Percentiles rank a stretch among this genome's conserved stretches.
Conservation (phyloP, 2,888 invertebrate genomes). For the Byasa hedistus region DNA sequence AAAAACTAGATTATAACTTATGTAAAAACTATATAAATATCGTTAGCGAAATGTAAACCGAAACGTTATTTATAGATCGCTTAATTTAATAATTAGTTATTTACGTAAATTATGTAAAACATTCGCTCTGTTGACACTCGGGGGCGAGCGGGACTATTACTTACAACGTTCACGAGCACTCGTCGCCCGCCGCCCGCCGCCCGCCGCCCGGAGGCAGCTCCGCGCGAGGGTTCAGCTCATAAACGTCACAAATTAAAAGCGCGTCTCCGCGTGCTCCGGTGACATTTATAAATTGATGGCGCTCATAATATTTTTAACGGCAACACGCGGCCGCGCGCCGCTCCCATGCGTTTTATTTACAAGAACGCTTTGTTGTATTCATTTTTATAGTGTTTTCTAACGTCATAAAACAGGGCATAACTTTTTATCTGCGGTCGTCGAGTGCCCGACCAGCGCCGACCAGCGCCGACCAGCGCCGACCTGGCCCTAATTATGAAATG, state of each 20-base stretch:
- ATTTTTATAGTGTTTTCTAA: slow-evolving; percentile 62
- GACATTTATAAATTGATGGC: slow-evolving; percentile 69
- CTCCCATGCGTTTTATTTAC: slow-evolving; percentile 60
- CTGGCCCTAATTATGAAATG: too few species aligned
- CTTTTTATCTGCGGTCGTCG: slow-evolving; percentile 33
- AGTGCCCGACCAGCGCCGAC: not conserved
- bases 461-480: too few species aligned
- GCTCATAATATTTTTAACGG: slow-evolving; percentile 69
- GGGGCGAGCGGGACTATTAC: too few species aligned
- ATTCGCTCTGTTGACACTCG: too few species aligned
- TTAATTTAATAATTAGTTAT: too few species aligned
- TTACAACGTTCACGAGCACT: too few species aligned
- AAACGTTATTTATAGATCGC: too few species aligned
- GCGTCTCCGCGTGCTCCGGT: slow-evolving; percentile 56
- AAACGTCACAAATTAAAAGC: slow-evolving; percentile 70
- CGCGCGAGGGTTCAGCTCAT: slow-evolving; percentile 41
- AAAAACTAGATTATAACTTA: too few species aligned
- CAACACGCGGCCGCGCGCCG: slow-evolving; percentile 53
- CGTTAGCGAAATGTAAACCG: too few species aligned
- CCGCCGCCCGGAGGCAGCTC: slow-evolving; percentile 31
- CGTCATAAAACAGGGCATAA: slow-evolving; percentile 55
- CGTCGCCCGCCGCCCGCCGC: too few species aligned
- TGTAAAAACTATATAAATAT: too few species aligned
- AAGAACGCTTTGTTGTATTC: slow-evolving; percentile 59
- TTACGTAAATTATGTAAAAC: too few species aligned